Evolutionary conservation across 2,888 invertebrate species (phyloP), one percentile per base, ranked within the genome.

Genomic region (Rhaphigaster nebulosa): DNA sequence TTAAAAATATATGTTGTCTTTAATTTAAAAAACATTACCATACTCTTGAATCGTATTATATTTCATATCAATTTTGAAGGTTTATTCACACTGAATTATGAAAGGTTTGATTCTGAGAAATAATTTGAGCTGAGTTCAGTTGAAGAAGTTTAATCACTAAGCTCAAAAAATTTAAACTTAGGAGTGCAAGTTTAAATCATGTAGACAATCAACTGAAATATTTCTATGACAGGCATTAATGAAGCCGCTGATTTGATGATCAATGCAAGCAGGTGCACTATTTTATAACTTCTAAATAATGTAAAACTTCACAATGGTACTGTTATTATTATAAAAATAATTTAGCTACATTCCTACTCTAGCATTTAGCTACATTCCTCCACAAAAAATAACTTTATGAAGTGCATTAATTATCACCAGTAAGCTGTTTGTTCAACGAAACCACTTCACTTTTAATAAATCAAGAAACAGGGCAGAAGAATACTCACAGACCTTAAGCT

Each of bases 401-500:
- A 76, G 70, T 76, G 70, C 70, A 76, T 76, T 34, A 38, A 76
- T 29, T 54, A 52, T 52, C 87, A 50, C 50, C 50, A 50, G 26
- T 50, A 54, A 54, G 29, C 20, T 87, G 52, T 38, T 50, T 3
- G 87, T 41, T 87, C 87, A 45, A 41, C 41, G 20, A 87, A 52
- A 87, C 23, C 29, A 20, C 34, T 34, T 76, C 70, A 23, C 20
- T 76, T 34, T 76, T 76, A 76, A 76, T 38, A 20, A 41, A 60
- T 88, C 60, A 41, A 65, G 56, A 45, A 29, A 45, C 38, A 29
- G 41, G 45, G 52, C 65, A 26, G 29, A 38, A 70, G 50, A 76
- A 76, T 60, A 91, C 91, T 91, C 91, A 92, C 92, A 91, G 91
- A 93, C 93, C 93, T 93, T 91, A 93, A 93, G 92, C 93, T 92